A percentile compares a stretch with the other conserved stretches of the same genome.
phyloP scores from a whole-genome alignment of 2,797 vertebrate species.

The Protosalanx chinensis region DNA sequence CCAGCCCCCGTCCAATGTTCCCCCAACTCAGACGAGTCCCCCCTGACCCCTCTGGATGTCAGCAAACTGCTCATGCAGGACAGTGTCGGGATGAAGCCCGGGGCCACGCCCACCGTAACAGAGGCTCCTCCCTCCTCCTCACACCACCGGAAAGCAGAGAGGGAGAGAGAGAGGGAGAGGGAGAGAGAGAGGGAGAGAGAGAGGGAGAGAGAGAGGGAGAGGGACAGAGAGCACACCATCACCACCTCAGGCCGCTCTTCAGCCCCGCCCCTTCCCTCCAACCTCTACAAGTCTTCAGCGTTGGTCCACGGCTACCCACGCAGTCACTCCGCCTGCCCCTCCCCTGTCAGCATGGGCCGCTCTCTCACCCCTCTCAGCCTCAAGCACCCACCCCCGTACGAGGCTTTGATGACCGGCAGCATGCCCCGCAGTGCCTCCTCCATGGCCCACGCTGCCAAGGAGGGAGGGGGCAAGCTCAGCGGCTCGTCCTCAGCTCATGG shows the following conservation, averaged over 20 bases:
- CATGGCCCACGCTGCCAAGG: constrained; percentile 79
- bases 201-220: constrained; percentile 10
- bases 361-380: constrained; percentile 88
- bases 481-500: constrained; percentile 67
- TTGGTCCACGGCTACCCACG: constrained; percentile 88
- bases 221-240: constrained; percentile 64
- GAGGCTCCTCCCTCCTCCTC: constrained; percentile 50
- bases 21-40: constrained; percentile 96
- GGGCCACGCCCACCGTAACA: constrained; percentile 62
- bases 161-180: constrained; percentile 36
- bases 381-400: constrained; percentile 94
- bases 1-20: constrained; percentile 95
- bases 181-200: constrained; percentile 2
- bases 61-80: constrained; percentile 89
- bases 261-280: constrained; percentile 88
- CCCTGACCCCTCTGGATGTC: constrained; percentile 93
- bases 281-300: constrained; percentile 82
- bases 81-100: constrained; percentile 85
- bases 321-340: constrained; percentile 92
- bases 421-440: constrained; percentile 84
- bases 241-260: constrained; percentile 82
- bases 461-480: constrained; percentile 79
- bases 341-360: constrained; percentile 90
- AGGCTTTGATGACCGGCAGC: constrained; percentile 72
- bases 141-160: constrained; percentile 19